A percentile compares a stretch with the other conserved stretches of the same genome.
These are phyloP conservation scores for Percina caprodes DNA, from an alignment of 2,113 vertebrate species.

Conservation along the genomic window DNA sequence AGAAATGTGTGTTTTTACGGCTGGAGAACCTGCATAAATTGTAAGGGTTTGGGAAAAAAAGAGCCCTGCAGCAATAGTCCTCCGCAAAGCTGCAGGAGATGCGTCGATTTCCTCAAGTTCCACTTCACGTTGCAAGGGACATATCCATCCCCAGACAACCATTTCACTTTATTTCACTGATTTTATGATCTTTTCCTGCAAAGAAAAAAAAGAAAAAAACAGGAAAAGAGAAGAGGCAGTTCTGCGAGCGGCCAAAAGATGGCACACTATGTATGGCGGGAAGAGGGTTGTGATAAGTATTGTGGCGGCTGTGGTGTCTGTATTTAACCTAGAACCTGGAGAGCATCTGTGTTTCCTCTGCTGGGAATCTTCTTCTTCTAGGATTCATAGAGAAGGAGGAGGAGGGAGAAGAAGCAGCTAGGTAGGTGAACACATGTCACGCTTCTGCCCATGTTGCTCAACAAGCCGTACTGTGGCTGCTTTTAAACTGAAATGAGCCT, in stretches of 20 bases:
- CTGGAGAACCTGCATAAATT: constrained; percentile 70
- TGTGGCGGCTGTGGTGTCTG: constrained; percentile 66
- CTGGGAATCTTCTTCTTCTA: constrained; percentile 74
- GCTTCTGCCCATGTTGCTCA: constrained; percentile 69
- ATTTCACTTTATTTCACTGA: constrained; percentile 77
- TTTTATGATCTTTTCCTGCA: constrained; percentile 75
- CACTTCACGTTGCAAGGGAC: constrained; percentile 76
- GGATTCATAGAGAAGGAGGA: constrained; percentile 64
- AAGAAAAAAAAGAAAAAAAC: constrained; percentile 17
- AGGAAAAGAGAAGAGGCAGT: constrained; percentile 31
- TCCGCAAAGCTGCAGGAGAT: constrained; percentile 71
- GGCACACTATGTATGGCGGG: constrained; percentile 80
- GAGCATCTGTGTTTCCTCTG: constrained; percentile 75
- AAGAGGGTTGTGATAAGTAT: constrained; percentile 40
- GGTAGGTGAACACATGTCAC: constrained; percentile 73
- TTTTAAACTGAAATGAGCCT: constrained; percentile 69
- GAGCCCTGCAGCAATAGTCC: constrained; percentile 61
- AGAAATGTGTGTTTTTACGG: constrained; percentile 67
- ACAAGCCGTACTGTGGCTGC: constrained; percentile 61
- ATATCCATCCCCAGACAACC: constrained; percentile 75
- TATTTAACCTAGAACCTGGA: constrained; percentile 80
- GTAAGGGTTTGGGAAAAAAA: constrained; percentile 44
- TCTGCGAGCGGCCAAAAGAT: constrained; percentile 78
- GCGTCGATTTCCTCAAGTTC: constrained; percentile 75
- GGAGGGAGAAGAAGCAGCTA: constrained; percentile 59